Base-by-base conservation (phyloP, 2,113 vertebrate genomes). In the Struthio camelus region DNA sequence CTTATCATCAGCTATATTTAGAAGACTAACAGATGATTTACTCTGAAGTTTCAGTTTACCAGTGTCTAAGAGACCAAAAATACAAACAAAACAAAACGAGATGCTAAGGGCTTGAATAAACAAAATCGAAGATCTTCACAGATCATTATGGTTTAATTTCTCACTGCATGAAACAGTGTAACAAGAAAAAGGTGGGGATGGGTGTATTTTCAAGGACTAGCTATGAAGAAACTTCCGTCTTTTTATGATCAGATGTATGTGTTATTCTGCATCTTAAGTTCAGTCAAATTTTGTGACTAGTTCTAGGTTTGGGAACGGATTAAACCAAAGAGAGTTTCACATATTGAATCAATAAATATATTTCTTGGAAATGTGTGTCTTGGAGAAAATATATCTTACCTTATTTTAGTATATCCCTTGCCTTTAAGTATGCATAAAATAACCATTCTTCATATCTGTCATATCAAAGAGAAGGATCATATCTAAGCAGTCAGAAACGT, bases 21-120 rank as follows among this genome's bases (percentile, higher is more conserved):
- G 14, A 92, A 51, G 56, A n/a, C 34, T n/a, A 56, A 76, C 10
- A 15, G 19, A 36, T 13, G 22, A 20, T 81, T 80, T 67, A 54
- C 7, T 59, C 7, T 4, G 3, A 84, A 69, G 6, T 67, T 51
- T 58, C 34, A 19, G 3, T 81, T 81, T 90, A 22, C 4, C 11
- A 67, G 30, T 69, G 16, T n/a, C 24, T 44, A 40, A 81, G 19
- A 40, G 20, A 88, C 5, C 4, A 48, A 84, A 94, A 79, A 27
- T 76, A 46, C 84, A 91, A 96, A 97, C 89, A 95, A 46, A 87
- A 91, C 85, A 94, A 88, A 93, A 89, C 89, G n/a, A 93, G 72
- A 89, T 95, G 30, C 64, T 85, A 97, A 97, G 92, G 73, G 80
- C 82, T 90, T 96, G 94, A 97, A 71, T 23, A 44, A 42, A 54